Evolutionary conservation across 2,888 invertebrate species (phyloP).

Genomic region (Drosophila subsilvestris): DNA sequence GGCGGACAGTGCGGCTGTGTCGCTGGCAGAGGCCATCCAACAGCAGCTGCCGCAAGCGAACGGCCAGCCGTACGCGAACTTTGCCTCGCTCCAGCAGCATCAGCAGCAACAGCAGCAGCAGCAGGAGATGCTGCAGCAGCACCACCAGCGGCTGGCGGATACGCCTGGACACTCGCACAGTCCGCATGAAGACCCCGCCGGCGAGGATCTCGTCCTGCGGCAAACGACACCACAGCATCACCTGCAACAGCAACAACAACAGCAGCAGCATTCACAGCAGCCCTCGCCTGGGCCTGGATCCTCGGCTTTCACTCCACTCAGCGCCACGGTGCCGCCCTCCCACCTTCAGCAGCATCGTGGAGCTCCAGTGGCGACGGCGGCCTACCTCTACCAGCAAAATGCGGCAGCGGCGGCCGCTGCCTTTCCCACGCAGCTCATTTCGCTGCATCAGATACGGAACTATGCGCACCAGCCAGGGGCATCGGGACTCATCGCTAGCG

Average conservation of each 20-base stretch:
- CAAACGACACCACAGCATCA: constrained; percentile 82
- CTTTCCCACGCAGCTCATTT: constrained; percentile 96
- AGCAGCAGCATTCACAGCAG: constrained; percentile 73
- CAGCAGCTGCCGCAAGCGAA: constrained; percentile 77
- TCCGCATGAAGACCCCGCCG: constrained; percentile 80
- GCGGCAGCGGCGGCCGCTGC: constrained; percentile 86
- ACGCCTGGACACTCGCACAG: constrained; percentile 83
- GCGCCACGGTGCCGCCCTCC: constrained; percentile 88
- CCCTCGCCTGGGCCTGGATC: constrained; percentile 83
- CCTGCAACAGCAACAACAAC: constrained; percentile 68
- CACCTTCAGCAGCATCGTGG: constrained; percentile 86
- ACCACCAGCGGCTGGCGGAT: constrained; percentile 86
- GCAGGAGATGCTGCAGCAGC: constrained; percentile 83
- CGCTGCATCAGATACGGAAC: constrained; percentile 97
- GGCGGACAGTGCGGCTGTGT: constrained; percentile 88
- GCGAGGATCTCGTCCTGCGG: constrained; percentile 83
- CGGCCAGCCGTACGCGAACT: constrained; percentile 84
- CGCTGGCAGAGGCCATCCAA: constrained; percentile 87
- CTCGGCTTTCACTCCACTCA: constrained; percentile 97
- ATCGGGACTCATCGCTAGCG: constrained; percentile 87
- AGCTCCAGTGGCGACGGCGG: constrained; percentile 86
- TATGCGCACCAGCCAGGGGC: constrained; percentile 93
- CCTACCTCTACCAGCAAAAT: constrained; percentile 91
- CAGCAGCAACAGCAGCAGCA: constrained; percentile 87
- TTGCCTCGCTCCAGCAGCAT: constrained; percentile 87